Evolutionary conservation across 2,113 vertebrate genomes (phyloP).

Genomic region (Clarias gariepinus): DNA sequence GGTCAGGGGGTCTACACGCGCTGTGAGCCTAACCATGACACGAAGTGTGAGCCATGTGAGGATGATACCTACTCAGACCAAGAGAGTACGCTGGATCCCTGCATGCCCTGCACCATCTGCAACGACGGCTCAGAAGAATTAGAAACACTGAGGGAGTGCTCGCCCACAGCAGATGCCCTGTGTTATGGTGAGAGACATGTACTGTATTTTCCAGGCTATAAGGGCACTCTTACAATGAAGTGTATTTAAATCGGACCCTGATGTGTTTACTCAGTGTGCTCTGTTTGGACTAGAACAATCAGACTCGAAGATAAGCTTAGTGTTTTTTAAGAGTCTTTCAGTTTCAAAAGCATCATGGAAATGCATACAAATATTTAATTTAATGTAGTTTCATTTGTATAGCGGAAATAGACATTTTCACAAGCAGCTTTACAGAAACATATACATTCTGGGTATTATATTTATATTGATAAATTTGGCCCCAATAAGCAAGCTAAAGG

Average conservation of each 20-base stretch:
- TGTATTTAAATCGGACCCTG: neutral
- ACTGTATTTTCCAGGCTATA: neutral
- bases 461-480: neutral
- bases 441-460: neutral
- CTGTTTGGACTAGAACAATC: neutral
- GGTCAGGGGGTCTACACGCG: constrained; percentile 82
- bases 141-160: constrained; percentile 72
- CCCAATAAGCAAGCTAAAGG: neutral
- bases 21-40: constrained; percentile 82
- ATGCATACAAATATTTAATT: neutral
- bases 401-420: neutral
- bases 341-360: neutral
- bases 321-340: neutral
- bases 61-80: constrained; percentile 87
- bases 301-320: neutral
- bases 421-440: neutral
- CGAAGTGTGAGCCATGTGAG: constrained; percentile 85
- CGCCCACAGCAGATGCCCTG: constrained; percentile 71
- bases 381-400: neutral
- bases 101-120: constrained; percentile 91
- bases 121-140: constrained; percentile 79
- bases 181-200: constrained; percentile 79
- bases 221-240: neutral
- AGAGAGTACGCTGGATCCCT: constrained; percentile 91
- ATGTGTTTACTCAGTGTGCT: neutral